Evolutionary conservation across 1,140 invertebrate genomes (phyloP).

Genomic region (Bombus sylvicola): DNA sequence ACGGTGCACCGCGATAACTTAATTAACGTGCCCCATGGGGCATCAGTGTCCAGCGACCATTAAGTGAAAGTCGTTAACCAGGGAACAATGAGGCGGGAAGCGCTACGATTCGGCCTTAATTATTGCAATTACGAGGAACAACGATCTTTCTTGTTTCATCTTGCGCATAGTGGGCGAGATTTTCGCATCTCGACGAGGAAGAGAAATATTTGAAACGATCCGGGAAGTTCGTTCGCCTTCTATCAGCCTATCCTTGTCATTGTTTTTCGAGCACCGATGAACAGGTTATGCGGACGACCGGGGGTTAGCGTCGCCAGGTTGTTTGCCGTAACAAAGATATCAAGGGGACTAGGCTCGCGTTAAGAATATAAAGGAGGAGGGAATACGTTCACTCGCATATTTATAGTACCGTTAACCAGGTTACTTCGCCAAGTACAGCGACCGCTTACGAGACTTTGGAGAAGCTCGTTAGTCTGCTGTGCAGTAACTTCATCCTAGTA

Average conservation of each 20-base stretch:
- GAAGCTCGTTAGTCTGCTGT: slow-evolving; percentile 13
- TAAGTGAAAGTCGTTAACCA: slow-evolving; percentile 23
- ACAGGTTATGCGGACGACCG: slow-evolving; percentile 6
- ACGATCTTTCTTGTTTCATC: background rate
- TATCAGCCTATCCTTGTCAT: background rate
- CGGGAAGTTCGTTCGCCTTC: background rate
- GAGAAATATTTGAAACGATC: background rate
- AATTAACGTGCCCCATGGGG: slow-evolving; percentile 16
- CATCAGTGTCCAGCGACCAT: slow-evolving; percentile 3
- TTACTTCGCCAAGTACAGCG: slow-evolving; percentile 25
- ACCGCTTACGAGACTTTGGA: slow-evolving; percentile 10
- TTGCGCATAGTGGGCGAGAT: background rate
- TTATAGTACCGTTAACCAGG: slow-evolving; percentile 51
- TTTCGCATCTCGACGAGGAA: background rate
- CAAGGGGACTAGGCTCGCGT: background rate
- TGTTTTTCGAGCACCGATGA: background rate
- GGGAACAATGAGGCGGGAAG: slow-evolving; percentile 18
- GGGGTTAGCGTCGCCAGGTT: background rate
- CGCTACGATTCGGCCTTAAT: slow-evolving; percentile 15
- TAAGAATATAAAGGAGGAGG: slow-evolving; percentile 29
- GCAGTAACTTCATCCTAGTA: background rate
- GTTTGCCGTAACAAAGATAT: slow-evolving; percentile 14
- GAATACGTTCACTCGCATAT: slow-evolving; percentile 39
- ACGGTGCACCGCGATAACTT: slow-evolving; percentile 3
- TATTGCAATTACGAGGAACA: slow-evolving; percentile 6